Base-by-base conservation (phyloP, 2,888 invertebrate genomes). In the Uropetala carovei region DNA sequence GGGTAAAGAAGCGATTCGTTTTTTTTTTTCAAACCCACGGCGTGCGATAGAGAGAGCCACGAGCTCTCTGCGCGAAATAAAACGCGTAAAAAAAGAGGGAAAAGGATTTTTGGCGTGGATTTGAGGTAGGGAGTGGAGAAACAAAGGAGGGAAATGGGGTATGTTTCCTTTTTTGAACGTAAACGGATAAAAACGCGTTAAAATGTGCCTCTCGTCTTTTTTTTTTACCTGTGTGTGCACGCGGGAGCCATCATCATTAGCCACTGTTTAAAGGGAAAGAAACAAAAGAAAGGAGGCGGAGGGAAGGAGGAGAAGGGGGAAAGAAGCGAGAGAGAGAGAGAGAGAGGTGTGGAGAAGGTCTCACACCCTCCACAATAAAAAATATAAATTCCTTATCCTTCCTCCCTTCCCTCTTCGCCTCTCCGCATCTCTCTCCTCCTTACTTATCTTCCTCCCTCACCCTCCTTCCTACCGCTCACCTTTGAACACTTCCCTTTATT, bases 401-500 rank as follows among this genome's bases (percentile, higher is more conserved):
- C 60, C 18, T 27, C 75, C 75, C 75, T 68, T 27, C 0, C n/a
- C 10, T 22, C 22, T 4, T 75, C 27, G 27, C 11, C 75, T 27
- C 68, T 68, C 11, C 9, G n/a, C 68, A 27, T 75, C 22, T 18
- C 75, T 75, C 27, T 27, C 18, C 18, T 60, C 27, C 27, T 75
- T 75, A 27, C 22, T 75, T 5, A n/a, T 75, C 27, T 18, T 43
- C 68, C 7, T 16, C 16, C 64, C 22, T 27, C 75, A 13, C 11
- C 10, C 13, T 75, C 22, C 22, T 75, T 75, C 75, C 75, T 27
- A 27, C 27, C 75, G 75, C 75, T 75, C 75, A 75, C 75, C 75
- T 75, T 75, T 75, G 75, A 75, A 75, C 22, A 75, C 75, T 75
- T 11, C 75, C 27, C 75, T 75, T 75, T 75, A 75, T 75, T 22